Evolutionary conservation across 2,113 vertebrate genomes (phyloP), one percentile per base, ranked within the genome.

Genomic region (Pygathrix nemaeus): DNA sequence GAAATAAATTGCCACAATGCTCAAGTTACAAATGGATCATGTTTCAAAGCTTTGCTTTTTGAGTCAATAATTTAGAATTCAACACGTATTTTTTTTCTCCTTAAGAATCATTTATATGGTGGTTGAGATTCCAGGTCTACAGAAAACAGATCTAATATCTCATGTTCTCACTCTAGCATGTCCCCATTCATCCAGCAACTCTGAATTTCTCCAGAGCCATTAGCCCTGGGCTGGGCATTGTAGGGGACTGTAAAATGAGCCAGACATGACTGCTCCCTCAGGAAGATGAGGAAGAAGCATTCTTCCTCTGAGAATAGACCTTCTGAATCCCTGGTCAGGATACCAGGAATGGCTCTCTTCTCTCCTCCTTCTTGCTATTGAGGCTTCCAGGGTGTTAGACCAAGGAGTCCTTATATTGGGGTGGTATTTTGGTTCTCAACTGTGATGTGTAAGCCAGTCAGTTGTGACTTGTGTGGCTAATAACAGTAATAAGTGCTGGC

Each of bases 21-120:
- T 75, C 75, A 64, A 27, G 23, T 93, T 90, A 73, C 57, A 85
- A 73, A 85, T 30, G 20, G 43, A 87, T 90, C 80, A 43, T 45
- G 17, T 90, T 84, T 91, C 76, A 68, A 93, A 79, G 79, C 11
- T 78, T 78, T 76, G 57, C 27, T 93, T 89, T n/a, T 57, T 93
- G 72, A 48, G 66, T 72, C 27, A 40, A 38, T 45, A 64, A 76
- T 48, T 55, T 78, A 68, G 45, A 94, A 76, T 66, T 61, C 55
- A 68, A 43, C n/a, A 25, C 27, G 25, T 20, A 7, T 27, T 38
- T 83, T 82, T 27, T 40, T 9, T 13, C 14, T 27, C 25, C 57
- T 40, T 64, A 25, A n/a, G 66, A 25, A 72, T 12, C 21, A 70
- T 59, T 89, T 91, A 43, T 27, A 57, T 32, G 18, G 38, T 85